Evolutionary conservation across 2,113 vertebrate genomes (phyloP).

Genomic region (Xiphophorus hellerii): DNA sequence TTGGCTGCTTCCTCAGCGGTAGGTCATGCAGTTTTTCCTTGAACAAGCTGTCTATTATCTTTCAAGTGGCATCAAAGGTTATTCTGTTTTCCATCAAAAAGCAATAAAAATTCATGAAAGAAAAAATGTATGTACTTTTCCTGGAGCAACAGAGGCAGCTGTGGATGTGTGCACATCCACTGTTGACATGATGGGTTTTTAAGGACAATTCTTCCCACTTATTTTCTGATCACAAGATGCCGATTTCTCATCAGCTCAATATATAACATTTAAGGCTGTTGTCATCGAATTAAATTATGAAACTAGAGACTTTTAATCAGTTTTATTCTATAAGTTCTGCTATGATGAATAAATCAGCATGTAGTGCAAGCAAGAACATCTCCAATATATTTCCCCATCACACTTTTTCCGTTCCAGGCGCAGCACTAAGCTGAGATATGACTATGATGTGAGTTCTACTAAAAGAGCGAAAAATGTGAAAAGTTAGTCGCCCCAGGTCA

Average conservation of each 20-base stretch:
- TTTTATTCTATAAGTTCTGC: neutral
- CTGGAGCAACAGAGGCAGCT: neutral
- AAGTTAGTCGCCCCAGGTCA: constrained; percentile 11
- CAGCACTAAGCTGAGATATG: constrained; percentile 12
- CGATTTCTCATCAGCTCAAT: neutral
- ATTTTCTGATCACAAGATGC: neutral
- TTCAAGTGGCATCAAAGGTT: neutral
- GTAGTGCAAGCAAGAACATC: constrained; percentile 19
- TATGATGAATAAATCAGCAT: neutral
- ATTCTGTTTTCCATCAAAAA: neutral
- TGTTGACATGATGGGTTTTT: neutral
- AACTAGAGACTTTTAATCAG: constrained; percentile 6
- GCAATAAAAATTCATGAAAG: neutral
- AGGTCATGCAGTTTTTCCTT: neutral
- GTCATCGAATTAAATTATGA: constrained; percentile 5
- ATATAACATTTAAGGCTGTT: neutral
- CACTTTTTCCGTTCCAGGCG: constrained; percentile 7
- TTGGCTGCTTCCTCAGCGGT: neutral
- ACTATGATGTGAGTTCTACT: constrained; percentile 16
- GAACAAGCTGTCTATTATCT: neutral
- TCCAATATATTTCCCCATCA: constrained; percentile 17
- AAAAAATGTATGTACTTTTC: neutral
- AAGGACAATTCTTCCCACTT: neutral
- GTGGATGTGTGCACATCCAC: neutral
- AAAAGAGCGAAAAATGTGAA: constrained; percentile 13